A percentile compares a stretch with the other conserved stretches of the same genome.
These are phyloP conservation scores for Podarcis siculus DNA, from an alignment of 2,797 vertebrate genomes.

Conservation along the genomic window DNA sequence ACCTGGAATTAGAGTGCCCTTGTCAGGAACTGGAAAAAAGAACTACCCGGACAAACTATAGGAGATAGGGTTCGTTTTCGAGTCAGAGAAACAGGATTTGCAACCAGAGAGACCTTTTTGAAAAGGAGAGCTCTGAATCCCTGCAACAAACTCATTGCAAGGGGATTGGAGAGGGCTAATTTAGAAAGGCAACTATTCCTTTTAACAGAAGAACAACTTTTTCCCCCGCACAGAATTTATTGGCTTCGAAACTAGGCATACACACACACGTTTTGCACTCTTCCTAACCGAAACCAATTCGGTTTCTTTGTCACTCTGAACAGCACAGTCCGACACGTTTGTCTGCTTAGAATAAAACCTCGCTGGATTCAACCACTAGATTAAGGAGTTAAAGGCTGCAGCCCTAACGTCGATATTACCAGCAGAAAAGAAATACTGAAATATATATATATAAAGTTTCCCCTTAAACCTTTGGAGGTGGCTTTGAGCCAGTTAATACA, in stretches of 20 bases:
- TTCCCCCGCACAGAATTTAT: not conserved
- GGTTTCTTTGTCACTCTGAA: not conserved
- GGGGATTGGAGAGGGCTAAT: not conserved
- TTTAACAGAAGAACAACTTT: not conserved
- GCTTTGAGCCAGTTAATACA: not conserved
- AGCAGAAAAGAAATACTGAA: not conserved
- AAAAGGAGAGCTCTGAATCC: not conserved
- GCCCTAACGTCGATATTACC: not conserved
- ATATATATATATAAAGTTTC: not conserved
- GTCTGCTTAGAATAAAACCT: not conserved
- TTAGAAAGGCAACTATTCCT: not conserved
- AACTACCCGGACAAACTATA: too few species aligned
- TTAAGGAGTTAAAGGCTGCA: not conserved
- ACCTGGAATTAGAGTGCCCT: not conserved
- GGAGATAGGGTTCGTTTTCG: not conserved
- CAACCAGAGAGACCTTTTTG: too few species aligned
- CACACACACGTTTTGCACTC: too few species aligned
- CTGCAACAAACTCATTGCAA: too few species aligned
- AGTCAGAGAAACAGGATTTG: not conserved
- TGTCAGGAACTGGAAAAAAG: not conserved
- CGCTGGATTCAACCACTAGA: not conserved
- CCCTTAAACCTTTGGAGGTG: not conserved
- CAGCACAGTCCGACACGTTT: not conserved
- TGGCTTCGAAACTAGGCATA: not conserved
- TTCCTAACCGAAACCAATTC: not conserved